Conservation (phyloP, 2,888 invertebrate species). For the Arctia plantaginis region DNA sequence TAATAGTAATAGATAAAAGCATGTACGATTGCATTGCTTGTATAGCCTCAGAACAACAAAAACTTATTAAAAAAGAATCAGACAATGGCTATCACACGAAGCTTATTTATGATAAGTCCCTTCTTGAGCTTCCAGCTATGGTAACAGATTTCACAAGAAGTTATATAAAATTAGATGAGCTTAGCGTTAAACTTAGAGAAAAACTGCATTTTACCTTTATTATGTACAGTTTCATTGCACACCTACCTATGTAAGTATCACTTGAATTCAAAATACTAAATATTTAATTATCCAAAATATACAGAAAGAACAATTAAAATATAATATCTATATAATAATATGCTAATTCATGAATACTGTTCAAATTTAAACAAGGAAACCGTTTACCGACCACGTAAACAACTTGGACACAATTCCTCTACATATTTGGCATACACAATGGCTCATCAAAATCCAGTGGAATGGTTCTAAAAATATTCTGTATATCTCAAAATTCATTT, state of each 20-base stretch:
- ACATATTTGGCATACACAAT: slow-evolving; percentile 79
- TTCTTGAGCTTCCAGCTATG: slow-evolving; percentile 80
- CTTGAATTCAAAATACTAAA: slow-evolving; percentile 50
- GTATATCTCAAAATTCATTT: slow-evolving; percentile 77
- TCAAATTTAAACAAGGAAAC: slow-evolving; percentile 51
- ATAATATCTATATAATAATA: slow-evolving; percentile 45
- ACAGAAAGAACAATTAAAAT: slow-evolving; percentile 59
- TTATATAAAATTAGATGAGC: slow-evolving; percentile 47
- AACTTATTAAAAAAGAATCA: slow-evolving; percentile 57
- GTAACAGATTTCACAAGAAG: slow-evolving; percentile 74
- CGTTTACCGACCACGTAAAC: slow-evolving; percentile 46
- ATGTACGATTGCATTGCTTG: slow-evolving; percentile 52
- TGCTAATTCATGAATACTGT: slow-evolving; percentile 63
- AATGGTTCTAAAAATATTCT: slow-evolving; percentile 77
- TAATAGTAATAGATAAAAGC: slow-evolving; percentile 33
- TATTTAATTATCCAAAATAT: slow-evolving; percentile 62
- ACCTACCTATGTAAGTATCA: slow-evolving; percentile 61
- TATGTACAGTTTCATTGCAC: slow-evolving; percentile 78
- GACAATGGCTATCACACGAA: slow-evolving; percentile 64
- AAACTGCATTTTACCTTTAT: slow-evolving; percentile 69
- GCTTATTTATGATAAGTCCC: slow-evolving; percentile 76
- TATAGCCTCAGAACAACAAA: slow-evolving; percentile 59
- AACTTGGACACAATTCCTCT: slow-evolving; percentile 53
- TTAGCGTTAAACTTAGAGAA: slow-evolving; percentile 58
- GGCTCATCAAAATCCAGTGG: slow-evolving; percentile 75